These are phyloP conservation scores for Eupeodes latifasciatus DNA, from an alignment of 2,888 invertebrate species.

Conservation along the genomic window DNA sequence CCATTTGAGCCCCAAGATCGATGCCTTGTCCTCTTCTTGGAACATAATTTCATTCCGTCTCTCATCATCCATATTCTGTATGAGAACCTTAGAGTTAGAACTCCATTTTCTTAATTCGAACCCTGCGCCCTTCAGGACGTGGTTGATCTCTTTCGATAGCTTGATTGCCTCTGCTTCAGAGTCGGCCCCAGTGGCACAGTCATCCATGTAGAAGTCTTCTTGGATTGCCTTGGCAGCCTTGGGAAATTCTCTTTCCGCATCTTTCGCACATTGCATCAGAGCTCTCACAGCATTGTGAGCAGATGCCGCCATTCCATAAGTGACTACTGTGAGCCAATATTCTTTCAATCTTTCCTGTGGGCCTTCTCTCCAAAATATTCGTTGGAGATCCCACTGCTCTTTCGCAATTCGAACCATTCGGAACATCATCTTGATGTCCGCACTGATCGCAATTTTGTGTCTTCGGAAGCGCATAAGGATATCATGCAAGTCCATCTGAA, in stretches of 20 bases:
- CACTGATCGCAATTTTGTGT: too few relatives aligned
- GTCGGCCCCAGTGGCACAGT: background rate
- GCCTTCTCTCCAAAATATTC: background rate
- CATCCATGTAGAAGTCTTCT: background rate
- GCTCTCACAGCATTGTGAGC: background rate
- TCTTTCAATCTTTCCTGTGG: background rate
- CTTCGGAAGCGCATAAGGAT: too few relatives aligned
- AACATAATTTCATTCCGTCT: background rate
- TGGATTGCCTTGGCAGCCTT: background rate
- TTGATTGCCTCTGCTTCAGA: background rate
- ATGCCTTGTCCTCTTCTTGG: background rate
- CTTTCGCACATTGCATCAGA: background rate
- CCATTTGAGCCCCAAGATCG: background rate
- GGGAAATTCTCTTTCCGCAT: background rate
- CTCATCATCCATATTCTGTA: background rate
- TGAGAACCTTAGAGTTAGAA: background rate
- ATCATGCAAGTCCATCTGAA: too few relatives aligned
- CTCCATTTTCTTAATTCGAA: slow-evolving; percentile 3
- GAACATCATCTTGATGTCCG: too few relatives aligned
- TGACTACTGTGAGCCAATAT: slow-evolving; percentile 11
- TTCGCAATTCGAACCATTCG: background rate
- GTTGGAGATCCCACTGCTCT: background rate
- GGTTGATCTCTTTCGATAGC: background rate
- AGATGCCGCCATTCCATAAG: slow-evolving; percentile 6
- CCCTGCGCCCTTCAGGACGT: background rate